Conservation (phyloP, 2,797 vertebrate species). For the Epinephelus coioides region DNA sequence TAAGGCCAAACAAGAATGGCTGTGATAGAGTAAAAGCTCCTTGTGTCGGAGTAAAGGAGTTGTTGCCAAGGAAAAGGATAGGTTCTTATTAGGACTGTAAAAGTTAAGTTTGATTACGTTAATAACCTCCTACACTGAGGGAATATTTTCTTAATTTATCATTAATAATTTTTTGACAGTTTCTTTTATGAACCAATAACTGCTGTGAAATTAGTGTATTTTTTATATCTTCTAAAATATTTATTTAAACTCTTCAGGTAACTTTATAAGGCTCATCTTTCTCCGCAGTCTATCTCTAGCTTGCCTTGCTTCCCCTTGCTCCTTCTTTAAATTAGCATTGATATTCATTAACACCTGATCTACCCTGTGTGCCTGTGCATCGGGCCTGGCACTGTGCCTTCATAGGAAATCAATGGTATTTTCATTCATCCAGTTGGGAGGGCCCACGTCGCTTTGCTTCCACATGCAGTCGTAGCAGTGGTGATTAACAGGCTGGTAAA, state of each 20-base stretch:
- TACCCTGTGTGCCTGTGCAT: constrained; percentile 56
- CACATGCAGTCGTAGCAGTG: constrained; percentile 39
- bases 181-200: neutral
- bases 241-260: constrained; percentile 14
- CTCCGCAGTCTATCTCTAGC: constrained; percentile 1
- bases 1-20: constrained; percentile 48
- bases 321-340: constrained; percentile 76
- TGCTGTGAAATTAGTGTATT: neutral
- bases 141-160: neutral
- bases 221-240: neutral
- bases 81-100: constrained; percentile 11
- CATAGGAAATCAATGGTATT: constrained; percentile 82
- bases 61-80: constrained; percentile 13
- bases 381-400: constrained; percentile 62
- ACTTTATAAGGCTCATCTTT: constrained; percentile 36
- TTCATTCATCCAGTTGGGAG: constrained; percentile 73
- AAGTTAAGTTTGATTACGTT: constrained; percentile 9
- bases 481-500: constrained; percentile 72
- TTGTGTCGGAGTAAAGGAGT: constrained; percentile 33
- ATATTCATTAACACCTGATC: constrained; percentile 83
- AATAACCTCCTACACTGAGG: neutral
- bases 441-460: constrained; percentile 48
- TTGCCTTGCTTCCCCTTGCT: constrained; percentile 14
- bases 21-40: constrained; percentile 57
- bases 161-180: neutral